Base-by-base conservation (phyloP, 2,888 invertebrate genomes). In the Scaptomyza cyrtandrae region DNA sequence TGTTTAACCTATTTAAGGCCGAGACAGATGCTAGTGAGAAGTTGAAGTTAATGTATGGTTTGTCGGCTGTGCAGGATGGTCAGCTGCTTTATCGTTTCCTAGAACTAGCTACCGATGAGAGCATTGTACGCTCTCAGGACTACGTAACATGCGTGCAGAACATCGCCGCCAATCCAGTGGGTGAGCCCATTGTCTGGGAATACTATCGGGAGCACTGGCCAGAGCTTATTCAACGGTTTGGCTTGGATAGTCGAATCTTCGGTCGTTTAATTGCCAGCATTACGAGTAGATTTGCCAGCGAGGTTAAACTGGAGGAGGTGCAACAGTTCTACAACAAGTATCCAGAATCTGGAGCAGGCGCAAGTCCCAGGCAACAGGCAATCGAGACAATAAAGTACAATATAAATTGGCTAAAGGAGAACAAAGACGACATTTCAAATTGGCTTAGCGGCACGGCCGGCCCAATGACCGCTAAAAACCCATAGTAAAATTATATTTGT, bases 281-380 rank as follows among this genome's bases (percentile, higher is more conserved):
- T 50, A 95, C 96, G 0, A 90, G 89, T 5, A 91, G 93, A 1
- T 98, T 97, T 88, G 93, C 95, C 11, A 95, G 95, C 0, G 92
- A 94, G 31, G 91, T 93, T 0, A 95, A 94, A 88, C 93, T 97
- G 1, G 91, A 94, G 67, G 97, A 98, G 94, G 95, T 97, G 93
- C 92, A 95, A 78, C 91, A 92, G 0, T 97, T 98, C 92, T 97
- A 96, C 89, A 91, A 89, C 0, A 93, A 94, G 76, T 95, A 97
- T 90, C 97, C 97, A 0, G 95, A 97, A 0, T 96, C 97, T 0
- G 98, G 98, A 0, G 97, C 98, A 0, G 98, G 98, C 0, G 95
- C 93, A 29, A 91, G 94, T 6, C 94, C 95, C 0, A 93, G 98
- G 24, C 92, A 93, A n/a, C 94, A 95, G 75, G 96, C 98, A 0